Base-by-base conservation (phyloP, 2,797 vertebrate species). In the Chelidonichthys spinosus region DNA sequence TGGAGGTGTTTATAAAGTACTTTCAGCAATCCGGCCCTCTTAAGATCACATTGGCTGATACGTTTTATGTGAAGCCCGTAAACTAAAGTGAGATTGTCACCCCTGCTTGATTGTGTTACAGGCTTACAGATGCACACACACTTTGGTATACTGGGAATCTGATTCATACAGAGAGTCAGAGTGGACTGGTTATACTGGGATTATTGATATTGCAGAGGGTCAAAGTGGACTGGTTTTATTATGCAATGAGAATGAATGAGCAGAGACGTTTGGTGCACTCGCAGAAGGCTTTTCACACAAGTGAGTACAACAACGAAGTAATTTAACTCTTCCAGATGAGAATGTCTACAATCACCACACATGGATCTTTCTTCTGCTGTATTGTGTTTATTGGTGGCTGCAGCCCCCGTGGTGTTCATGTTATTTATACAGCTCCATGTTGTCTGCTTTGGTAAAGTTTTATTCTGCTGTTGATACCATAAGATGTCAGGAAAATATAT, bases 141-240 rank as follows among this genome's bases (percentile, higher is more conserved):
- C 25, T 25, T 25, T 25, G 25, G 25, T 25, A 25, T 25, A 25
- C 25, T n/a, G n/a, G n/a, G n/a, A n/a, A n/a, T n/a, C n/a, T n/a
- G n/a, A n/a, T n/a, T n/a, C n/a, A n/a, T n/a, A n/a, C n/a, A n/a
- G n/a, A n/a, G n/a, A 25, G 25, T 25, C 25, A 25, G 25, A 49
- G 17, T 49, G 7, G 7, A 10, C 39, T 40, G 39, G 39, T 40
- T 40, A 40, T 2, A 40, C 39, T 40, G 39, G 39, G 47, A 49
- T 25, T 25, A 2, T 25, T 25, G 25, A 25, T 25, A 25, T 25
- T 25, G 25, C 47, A 40, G 39, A 40, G 39, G 11, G 11, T 15
- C 0, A 2, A 1, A 47, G 0, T n/a, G 6, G 17, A 4, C 46
- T 47, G 17, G 0, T 47, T 2, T 8, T n/a, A 25, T 25, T 25